Base-by-base conservation (phyloP, 30 jellyfish, hydroid and myxozoan genomes). In the Turritopsis dohrnii region DNA sequence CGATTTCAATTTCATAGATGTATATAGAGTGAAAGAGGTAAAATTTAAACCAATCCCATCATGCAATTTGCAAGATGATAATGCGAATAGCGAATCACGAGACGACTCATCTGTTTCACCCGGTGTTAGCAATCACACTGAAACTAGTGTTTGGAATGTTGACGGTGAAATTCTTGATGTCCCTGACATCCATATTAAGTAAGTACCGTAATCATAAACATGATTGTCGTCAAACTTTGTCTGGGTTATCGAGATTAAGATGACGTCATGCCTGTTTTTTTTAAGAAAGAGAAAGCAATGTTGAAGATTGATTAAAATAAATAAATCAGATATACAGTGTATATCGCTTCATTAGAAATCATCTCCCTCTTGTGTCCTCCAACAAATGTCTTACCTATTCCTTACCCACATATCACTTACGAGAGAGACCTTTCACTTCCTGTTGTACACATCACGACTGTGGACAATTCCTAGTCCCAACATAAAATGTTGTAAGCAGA, bases 151-250 rank as follows among this genome's bases (percentile, higher is more conserved):
- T n/a, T 93, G 98, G 98, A 93, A 93, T 76, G 84, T 93, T 81
- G 98, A 93, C 53, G 98, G 98, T 13, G 98, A 93, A 66, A 60
- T 93, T 65, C 90, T 93, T 53, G 96, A 88, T 3, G 71, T 84
- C 26, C 86, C 96, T 27, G 74, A 79, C 71, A 72, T 93, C 13
- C 96, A 88, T 76, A 79, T 93, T 25, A 88, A 73, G 98, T 93
- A 74, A 75, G 90, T 71, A n/a, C 9, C 30, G 19, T 60, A 0
- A 18, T 60, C 21, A 23, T 60, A 18, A 18, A 23, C 73, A 18
- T 23, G 8, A 7, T 69, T 27, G 77, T 69, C 16, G 77, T 1
- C 16, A 23, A 27, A n/a, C 0, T 69, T 69, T 0, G 8, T 27
- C 30, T 1, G 77, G 28, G 28, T 21, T 23, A n/a, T 7, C 7